phyloP scores from a whole-genome alignment of 2,888 invertebrate species.

The Horisme vitalbata region DNA sequence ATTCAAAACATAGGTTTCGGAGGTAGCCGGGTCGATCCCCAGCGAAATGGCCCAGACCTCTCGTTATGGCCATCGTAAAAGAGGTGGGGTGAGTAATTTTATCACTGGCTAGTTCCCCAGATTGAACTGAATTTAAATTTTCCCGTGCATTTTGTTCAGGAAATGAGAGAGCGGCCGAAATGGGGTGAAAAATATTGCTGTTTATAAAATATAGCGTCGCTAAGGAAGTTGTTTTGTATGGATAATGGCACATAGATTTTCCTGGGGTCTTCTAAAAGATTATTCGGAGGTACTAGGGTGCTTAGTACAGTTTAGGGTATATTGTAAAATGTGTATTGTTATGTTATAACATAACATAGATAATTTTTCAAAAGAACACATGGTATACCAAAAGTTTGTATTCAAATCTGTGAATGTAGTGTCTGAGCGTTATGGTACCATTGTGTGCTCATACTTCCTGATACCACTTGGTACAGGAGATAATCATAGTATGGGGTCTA shows the following conservation, averaged over 20 bases:
- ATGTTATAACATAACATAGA: too few relatives aligned
- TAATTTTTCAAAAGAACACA: too few relatives aligned
- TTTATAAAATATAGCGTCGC: slow-evolving; percentile 27
- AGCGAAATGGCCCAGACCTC: slow-evolving; percentile 29
- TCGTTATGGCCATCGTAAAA: slow-evolving; percentile 36
- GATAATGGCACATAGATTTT: slow-evolving; percentile 23
- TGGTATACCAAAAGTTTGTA: too few relatives aligned
- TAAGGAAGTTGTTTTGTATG: slow-evolving; percentile 28
- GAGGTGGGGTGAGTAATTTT: slow-evolving; percentile 36
- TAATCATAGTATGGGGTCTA: too few relatives aligned
- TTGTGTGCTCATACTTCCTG: too few relatives aligned
- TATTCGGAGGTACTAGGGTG: not conserved
- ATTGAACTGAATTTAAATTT: slow-evolving; percentile 38
- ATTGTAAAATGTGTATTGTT: too few relatives aligned
- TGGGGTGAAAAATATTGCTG: slow-evolving; percentile 27
- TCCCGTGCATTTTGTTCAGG: slow-evolving; percentile 26
- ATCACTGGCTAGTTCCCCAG: slow-evolving; percentile 34
- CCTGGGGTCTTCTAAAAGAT: slow-evolving; percentile 9
- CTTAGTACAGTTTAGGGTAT: too few relatives aligned
- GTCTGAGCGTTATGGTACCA: too few relatives aligned
- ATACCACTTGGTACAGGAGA: too few relatives aligned
- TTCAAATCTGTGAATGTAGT: too few relatives aligned
- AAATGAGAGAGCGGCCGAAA: slow-evolving; percentile 29
- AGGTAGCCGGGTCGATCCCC: slow-evolving; percentile 29
- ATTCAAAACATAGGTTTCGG: slow-evolving; percentile 31